A percentile compares a stretch with the other conserved stretches of the same genome.
Conservation (phyloP, 2,888 invertebrate genomes). For the Allacma fusca region DNA sequence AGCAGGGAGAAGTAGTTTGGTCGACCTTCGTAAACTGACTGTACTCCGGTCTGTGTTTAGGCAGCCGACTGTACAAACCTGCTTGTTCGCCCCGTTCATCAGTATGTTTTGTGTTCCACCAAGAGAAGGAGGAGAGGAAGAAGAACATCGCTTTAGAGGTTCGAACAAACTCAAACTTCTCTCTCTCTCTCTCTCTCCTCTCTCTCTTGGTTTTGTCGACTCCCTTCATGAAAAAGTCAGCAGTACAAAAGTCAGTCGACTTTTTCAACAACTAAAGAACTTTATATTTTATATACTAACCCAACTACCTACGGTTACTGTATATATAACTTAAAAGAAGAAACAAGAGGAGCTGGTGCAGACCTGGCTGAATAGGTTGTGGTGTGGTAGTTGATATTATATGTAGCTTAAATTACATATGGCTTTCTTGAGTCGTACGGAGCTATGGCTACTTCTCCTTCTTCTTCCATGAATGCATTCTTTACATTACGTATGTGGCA, state of each 20-base stretch:
- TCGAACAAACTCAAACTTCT: conserved; percentile 39
- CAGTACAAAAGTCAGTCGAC: conserved; percentile 40
- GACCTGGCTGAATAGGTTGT: conserved; percentile 2
- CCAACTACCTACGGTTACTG: conserved; percentile 15
- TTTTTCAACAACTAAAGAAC: conserved; percentile 34
- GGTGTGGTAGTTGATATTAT: conserved; percentile 20
- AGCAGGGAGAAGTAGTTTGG: conserved; percentile 37
- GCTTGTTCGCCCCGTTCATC: conserved; percentile 43
- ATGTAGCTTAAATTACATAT: conserved; percentile 30
- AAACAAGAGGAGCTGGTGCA: conserved; percentile 12
- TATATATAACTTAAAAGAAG: conserved; percentile 14
- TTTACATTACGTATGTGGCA: conserved; percentile 24
- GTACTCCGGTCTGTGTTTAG: conserved; percentile 38
- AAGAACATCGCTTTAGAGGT: conserved; percentile 34
- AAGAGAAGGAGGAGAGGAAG: conserved; percentile 38
- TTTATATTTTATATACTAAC: conserved; percentile 33
- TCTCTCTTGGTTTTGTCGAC: conserved; percentile 36
- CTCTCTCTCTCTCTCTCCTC: conserved; percentile 29
- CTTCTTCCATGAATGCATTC: conserved; percentile 24
- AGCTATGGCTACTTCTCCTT: neutral
- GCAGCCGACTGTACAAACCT: conserved; percentile 45
- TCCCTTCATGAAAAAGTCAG: conserved; percentile 38
- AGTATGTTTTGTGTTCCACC: conserved; percentile 33
- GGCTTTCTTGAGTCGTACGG: conserved; percentile 25
- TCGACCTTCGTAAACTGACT: conserved; percentile 44